These are phyloP conservation scores for Machimus atricapillus DNA, from an alignment of 2,888 invertebrate genomes.

Conservation along the genomic window DNA sequence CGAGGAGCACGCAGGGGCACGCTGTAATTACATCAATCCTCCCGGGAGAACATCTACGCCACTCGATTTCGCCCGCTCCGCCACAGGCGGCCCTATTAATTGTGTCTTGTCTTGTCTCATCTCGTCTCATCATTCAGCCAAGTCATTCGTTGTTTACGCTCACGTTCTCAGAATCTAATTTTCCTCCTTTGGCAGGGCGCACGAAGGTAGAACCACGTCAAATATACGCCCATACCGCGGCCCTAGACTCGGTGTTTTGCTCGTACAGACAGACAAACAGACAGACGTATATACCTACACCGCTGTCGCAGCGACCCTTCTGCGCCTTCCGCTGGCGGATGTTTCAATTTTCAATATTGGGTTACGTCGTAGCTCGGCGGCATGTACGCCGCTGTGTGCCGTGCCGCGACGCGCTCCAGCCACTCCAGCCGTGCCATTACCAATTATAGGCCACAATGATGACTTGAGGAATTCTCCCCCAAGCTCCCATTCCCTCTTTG, in stretches of 20 bases:
- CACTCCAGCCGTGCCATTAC: slow-evolving; percentile 16
- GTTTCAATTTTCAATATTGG: slow-evolving; percentile 40
- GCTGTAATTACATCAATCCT: slow-evolving; percentile 10
- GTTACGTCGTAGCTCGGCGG: not conserved
- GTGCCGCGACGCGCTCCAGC: not conserved
- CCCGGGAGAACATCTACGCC: not conserved
- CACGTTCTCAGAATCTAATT: slow-evolving; percentile 41
- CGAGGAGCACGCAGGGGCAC: not conserved
- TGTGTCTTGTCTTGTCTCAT: slow-evolving; percentile 34
- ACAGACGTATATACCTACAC: not conserved
- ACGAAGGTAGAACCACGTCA: not conserved
- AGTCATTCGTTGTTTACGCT: slow-evolving; percentile 38
- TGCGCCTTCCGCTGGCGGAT: not conserved
- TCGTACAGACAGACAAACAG: not conserved
- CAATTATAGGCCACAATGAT: slow-evolving; percentile 35
- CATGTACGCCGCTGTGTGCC: not conserved
- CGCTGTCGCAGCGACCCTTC: not conserved
- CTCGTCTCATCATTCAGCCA: slow-evolving; percentile 29
- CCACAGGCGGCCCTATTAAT: slow-evolving; percentile 3
- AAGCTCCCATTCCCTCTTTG: not conserved
- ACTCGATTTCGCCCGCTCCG: not conserved
- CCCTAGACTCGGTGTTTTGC: not conserved
- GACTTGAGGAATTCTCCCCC: slow-evolving; percentile 22
- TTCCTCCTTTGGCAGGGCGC: not conserved
- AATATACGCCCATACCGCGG: not conserved